Evolutionary conservation across 1,140 invertebrate species (phyloP).

Genomic region (Heliothis subflexa): DNA sequence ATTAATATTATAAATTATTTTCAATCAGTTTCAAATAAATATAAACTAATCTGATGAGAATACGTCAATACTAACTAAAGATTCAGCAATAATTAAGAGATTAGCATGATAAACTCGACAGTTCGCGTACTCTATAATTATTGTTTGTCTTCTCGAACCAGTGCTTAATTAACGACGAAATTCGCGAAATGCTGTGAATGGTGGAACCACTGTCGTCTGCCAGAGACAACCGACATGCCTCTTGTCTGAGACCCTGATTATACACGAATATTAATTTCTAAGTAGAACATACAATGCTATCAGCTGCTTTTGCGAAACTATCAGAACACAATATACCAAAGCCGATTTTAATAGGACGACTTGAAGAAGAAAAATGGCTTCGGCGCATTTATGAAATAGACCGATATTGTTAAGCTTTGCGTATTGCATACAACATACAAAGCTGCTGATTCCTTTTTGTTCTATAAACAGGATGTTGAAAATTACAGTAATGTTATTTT

Average conservation of each 20-base stretch:
- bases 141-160: background rate
- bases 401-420: too few relatives aligned
- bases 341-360: too few relatives aligned
- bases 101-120: background rate
- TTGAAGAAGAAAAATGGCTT: too few relatives aligned
- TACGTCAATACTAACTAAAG: background rate
- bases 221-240: constrained; percentile 43
- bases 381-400: too few relatives aligned
- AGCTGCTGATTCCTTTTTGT: too few relatives aligned
- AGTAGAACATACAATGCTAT: constrained; percentile 7
- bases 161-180: constrained; percentile 42
- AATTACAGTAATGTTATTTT: too few relatives aligned
- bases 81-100: background rate
- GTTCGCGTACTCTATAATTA: constrained; percentile 8
- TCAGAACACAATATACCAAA: too few relatives aligned
- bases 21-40: too few relatives aligned
- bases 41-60: background rate
- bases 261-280: background rate
- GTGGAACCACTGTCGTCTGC: constrained; percentile 41
- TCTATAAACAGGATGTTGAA: too few relatives aligned
- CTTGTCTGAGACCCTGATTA: constrained; percentile 40
- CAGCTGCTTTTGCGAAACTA: background rate
- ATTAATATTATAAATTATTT: too few relatives aligned
- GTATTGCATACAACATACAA: too few relatives aligned
- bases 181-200: constrained; percentile 44